Conservation (phyloP, 2,797 vertebrate genomes). For the Euphonia xanthogaster region DNA sequence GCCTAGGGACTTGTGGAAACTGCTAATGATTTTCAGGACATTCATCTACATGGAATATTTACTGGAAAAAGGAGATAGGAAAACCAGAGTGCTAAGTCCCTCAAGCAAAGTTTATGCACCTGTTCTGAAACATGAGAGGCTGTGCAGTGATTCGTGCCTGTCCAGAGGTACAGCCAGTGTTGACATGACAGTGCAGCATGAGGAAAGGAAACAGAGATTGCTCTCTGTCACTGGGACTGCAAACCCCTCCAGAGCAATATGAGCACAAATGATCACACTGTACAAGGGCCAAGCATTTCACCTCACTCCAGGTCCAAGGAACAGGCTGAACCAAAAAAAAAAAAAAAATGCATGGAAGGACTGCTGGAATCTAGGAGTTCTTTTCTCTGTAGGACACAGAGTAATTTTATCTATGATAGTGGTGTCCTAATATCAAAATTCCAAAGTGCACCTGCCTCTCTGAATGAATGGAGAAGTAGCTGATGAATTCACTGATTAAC, state of each 20-base stretch:
- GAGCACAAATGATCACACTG: neutral
- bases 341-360: neutral
- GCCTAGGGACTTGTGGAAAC: neutral
- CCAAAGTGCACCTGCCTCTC: neutral
- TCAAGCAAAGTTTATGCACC: slow-evolving; percentile 41
- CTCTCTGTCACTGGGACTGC: neutral
- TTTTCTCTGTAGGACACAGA: neutral
- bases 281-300: neutral
- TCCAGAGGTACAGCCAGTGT: neutral
- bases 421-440: neutral
- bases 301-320: neutral
- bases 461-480: neutral
- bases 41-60: slow-evolving; percentile 2
- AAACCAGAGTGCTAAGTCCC: slow-evolving; percentile 42
- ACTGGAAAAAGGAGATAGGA: neutral
- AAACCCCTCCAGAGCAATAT: neutral
- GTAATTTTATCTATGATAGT: neutral
- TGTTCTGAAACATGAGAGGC: slow-evolving; percentile 49
- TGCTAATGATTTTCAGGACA: slow-evolving; percentile 38
- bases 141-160: neutral
- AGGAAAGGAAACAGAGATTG: neutral
- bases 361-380: neutral
- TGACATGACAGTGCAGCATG: neutral
- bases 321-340: neutral
- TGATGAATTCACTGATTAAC: neutral